Base-by-base conservation (phyloP, 2,797 vertebrate species). In the Mus spretus region DNA sequence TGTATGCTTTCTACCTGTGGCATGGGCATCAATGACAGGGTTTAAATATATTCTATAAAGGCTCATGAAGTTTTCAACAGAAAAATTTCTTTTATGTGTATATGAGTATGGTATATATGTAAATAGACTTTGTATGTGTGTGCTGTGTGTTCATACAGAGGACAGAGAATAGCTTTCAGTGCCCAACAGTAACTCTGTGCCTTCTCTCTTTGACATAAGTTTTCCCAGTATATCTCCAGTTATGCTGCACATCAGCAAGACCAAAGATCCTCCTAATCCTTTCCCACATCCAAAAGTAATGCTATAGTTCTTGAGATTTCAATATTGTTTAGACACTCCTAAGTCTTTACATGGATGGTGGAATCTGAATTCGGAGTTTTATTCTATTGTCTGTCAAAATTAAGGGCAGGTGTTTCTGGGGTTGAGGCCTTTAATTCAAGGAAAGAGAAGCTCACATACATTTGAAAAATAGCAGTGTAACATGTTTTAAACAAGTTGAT, bases 11-110 rank as follows among this genome's bases (percentile, higher is more conserved):
- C 37, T 72, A 9, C 37, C 37, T n/a, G 72, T 0, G 11, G 7
- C 2, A 50, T 14, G 19, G n/a, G 6, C 20, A 0, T 7, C 3
- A 31, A 14, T 19, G 9, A 2, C 20, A 9, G 0, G 15, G 55
- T 77, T 37, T 19, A 1, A 72, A 37, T 3, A 15, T 63, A 31
- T 40, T 24, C 22, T 44, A 47, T 26, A 37, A 70, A 44, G 37
- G 9, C 67, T 1, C 6, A 40, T 70, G 20, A n/a, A 17, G 28
- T 6, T 65, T 44, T 84, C 59, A 34, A 61, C 2, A 67, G 61
- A 85, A 12, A 11, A 11, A 84, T 22, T 34, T 84, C 15, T 65
- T 50, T 47, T 59, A 12, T 47, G 61, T 65, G 9, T 34, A 1
- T 47, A 34, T 84, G 26, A 13, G 10, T 47, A 28, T 63, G 81